Evolutionary conservation across 2,888 invertebrate genomes (phyloP).

Genomic region (Trachelus iudaicus): DNA sequence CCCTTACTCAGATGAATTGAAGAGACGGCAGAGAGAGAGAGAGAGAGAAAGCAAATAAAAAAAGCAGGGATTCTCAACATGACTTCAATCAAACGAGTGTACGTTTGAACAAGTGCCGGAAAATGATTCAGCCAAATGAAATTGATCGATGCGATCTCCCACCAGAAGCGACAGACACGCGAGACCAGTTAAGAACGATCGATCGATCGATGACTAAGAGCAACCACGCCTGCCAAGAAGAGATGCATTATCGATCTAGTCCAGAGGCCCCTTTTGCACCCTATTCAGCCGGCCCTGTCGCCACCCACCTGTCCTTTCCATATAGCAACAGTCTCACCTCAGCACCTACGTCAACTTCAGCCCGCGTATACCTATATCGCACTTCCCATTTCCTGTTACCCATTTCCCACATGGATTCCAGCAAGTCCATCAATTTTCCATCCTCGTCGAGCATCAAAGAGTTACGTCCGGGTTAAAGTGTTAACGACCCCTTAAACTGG

Average conservation of each 20-base stretch:
- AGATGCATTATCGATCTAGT: constrained; percentile 62
- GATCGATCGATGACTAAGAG: constrained; percentile 39
- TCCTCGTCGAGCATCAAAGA: not conserved
- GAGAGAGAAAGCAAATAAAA: not conserved
- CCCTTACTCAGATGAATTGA: not conserved
- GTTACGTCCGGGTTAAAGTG: too few relatives aligned
- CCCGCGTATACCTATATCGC: not conserved
- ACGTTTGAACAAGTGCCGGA: not conserved
- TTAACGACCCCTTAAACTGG: too few relatives aligned
- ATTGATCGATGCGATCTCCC: not conserved
- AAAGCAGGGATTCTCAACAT: not conserved
- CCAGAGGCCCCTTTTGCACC: constrained; percentile 47
- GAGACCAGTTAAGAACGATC: not conserved
- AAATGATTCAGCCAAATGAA: not conserved
- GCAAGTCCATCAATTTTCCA: not conserved
- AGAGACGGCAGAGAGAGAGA: not conserved
- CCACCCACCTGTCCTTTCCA: constrained; percentile 56
- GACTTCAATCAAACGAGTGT: not conserved
- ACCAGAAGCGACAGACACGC: not conserved
- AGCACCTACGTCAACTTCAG: constrained; percentile 26
- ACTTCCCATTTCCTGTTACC: too few relatives aligned
- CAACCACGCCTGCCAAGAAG: constrained; percentile 48
- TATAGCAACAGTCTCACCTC: constrained; percentile 50
- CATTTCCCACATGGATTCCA: not conserved
- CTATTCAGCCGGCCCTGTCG: constrained; percentile 40